Base-by-base conservation (phyloP, 2,888 invertebrate genomes). In the Ephialtes manifestator region DNA sequence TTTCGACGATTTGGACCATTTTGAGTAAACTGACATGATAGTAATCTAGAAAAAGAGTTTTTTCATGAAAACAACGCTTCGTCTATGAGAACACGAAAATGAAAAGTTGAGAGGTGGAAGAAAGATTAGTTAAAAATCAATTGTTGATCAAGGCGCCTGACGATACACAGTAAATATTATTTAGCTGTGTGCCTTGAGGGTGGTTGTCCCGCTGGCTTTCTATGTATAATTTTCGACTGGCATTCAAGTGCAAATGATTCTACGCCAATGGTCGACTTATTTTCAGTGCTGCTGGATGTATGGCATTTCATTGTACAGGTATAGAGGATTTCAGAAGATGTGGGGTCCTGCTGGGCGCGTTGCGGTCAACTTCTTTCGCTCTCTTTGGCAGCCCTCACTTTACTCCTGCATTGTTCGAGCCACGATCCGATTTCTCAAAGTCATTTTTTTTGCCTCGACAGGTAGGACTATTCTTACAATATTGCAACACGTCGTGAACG, bases 221-320 rank as follows among this genome's bases (percentile, higher is more conserved):
- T 3, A 43, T 48, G 2, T 3, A 43, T 15, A 11, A 53, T 51
- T 63, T 53, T 8, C 53, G 48, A 65, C 53, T 35, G 28, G 24
- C 53, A 71, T 53, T 55, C 35, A 15, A 65, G 24, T 53, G 76
- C 48, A 53, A 70, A 48, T 60, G 46, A 43, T 48, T 71, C 77
- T 67, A 78, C 82, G 77, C 71, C 82, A 67, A 77, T 83, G 82
- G 82, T 35, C 67, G 82, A 83, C 58, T 78, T 78, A 55, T 74
- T 46, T 83, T 67, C 18, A 31, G 39, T 46, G 63, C 53, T 18
- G 65, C 43, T 55, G 55, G 39, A 18, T 72, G 18, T 20, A 39
- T 65, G 15, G 48, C 20, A 43, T 71, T 63, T 71, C 8, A 28
- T 70, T 39, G 20, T 65, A 58, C 72, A 78, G 82, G 82, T 83